Conservation (phyloP, 2,888 invertebrate species). For the Plebejus melissa region DNA sequence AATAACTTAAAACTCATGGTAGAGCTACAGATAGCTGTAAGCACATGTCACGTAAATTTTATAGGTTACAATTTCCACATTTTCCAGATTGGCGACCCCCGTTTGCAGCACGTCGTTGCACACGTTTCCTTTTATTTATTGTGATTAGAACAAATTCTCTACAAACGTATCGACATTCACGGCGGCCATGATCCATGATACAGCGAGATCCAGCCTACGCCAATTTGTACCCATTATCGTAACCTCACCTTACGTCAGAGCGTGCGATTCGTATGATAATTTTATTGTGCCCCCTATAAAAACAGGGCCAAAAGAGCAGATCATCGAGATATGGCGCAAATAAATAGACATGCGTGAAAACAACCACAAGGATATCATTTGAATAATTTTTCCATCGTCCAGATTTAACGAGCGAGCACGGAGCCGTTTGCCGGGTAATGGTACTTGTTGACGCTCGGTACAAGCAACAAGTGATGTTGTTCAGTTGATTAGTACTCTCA, state of each 20-base stretch:
- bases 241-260: slow-evolving; percentile 45
- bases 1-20: no score
- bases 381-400: slow-evolving; percentile 62
- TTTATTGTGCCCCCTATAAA: slow-evolving; percentile 58
- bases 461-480: not conserved
- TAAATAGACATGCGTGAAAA: slow-evolving; percentile 50
- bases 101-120: not conserved
- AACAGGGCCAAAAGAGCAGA: slow-evolving; percentile 67
- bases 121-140: not conserved
- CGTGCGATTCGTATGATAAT: slow-evolving; percentile 64
- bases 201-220: slow-evolving; percentile 2
- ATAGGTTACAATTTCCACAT: no score
- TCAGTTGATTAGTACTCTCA: not conserved
- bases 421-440: slow-evolving; percentile 34
- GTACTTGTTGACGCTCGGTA: slow-evolving; percentile 39
- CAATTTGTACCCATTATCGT: slow-evolving; percentile 20
- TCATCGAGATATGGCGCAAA: slow-evolving; percentile 48
- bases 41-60: no score
- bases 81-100: no score
- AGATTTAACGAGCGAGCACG: slow-evolving; percentile 41
- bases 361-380: slow-evolving; percentile 52
- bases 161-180: not conserved
- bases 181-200: not conserved
- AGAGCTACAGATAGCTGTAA: no score
- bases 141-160: not conserved